phyloP scores from a whole-genome alignment of 2,888 invertebrate genomes.

The Leptogaster cylindrica region DNA sequence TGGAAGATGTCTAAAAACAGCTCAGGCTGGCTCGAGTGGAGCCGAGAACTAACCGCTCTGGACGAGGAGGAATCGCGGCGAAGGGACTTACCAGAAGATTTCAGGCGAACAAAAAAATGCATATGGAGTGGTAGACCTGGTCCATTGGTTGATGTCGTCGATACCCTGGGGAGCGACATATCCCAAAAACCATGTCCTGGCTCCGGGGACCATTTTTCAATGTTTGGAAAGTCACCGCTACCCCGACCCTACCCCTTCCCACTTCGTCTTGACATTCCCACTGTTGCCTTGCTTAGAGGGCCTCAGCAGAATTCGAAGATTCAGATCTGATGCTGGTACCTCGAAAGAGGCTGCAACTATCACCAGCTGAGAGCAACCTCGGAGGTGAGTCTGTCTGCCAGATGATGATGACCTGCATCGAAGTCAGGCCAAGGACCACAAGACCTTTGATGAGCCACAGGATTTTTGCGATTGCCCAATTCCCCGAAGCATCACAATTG shows the following conservation, averaged over 20 bases:
- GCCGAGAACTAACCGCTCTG: not conserved
- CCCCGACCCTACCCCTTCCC: not conserved
- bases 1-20: conserved; percentile 11
- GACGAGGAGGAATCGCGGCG: not conserved
- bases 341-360: no score
- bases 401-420: not conserved
- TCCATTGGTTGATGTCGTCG: conserved; percentile 18
- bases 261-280: not conserved
- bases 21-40: not conserved
- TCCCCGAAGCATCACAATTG: conserved; percentile 25
- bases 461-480: not conserved
- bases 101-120: not conserved
- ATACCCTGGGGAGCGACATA: conserved; percentile 41
- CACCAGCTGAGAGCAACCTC: not conserved
- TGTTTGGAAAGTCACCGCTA: conserved; percentile 27
- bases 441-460: not conserved
- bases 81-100: not conserved
- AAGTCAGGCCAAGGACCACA: not conserved
- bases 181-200: conserved; percentile 41
- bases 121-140: not conserved
- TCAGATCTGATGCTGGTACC: not conserved
- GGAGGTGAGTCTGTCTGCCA: not conserved
- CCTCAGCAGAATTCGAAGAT: not conserved
- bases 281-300: not conserved
- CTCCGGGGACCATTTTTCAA: conserved; percentile 41